Percentiles rank a stretch among this genome's conserved stretches.
Evolutionary conservation across 2,113 vertebrate genomes (phyloP).

Genomic region (Anolis carolinensis): DNA sequence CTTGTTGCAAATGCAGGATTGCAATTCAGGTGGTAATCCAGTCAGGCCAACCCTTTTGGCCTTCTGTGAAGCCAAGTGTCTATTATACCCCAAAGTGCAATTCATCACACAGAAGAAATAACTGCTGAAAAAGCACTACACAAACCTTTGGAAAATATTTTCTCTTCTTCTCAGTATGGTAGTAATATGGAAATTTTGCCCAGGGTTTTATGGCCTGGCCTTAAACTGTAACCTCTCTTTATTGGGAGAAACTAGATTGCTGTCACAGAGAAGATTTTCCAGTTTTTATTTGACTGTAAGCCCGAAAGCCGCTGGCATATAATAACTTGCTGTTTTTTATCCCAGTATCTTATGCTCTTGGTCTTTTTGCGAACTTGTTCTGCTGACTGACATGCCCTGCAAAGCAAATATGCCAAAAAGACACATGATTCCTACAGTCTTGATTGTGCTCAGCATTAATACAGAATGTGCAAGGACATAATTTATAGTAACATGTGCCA

Average conservation of each 20-base stretch:
- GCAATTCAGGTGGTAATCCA: conserved; percentile 9
- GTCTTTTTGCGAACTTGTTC: conserved; percentile 62
- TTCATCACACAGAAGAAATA: conserved; percentile 12
- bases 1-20: background rate
- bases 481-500: conserved; percentile 65
- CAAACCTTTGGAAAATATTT: conserved; percentile 24
- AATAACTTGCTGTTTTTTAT: conserved; percentile 54
- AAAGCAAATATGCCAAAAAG: conserved; percentile 47
- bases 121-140: background rate
- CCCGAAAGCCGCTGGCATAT: conserved; percentile 61
- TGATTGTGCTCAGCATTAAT: conserved; percentile 68
- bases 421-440: conserved; percentile 60
- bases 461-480: conserved; percentile 57
- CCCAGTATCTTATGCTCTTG: conserved; percentile 53
- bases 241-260: conserved; percentile 56
- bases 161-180: conserved; percentile 39
- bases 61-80: background rate
- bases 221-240: conserved; percentile 53
- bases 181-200: conserved; percentile 48
- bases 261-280: conserved; percentile 60
- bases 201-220: conserved; percentile 56
- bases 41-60: background rate
- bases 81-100: background rate
- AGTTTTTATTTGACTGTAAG: conserved; percentile 61
- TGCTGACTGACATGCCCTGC: conserved; percentile 64